Conservation (phyloP, 1,140 invertebrate species). For the Condylostylus longicornis region DNA sequence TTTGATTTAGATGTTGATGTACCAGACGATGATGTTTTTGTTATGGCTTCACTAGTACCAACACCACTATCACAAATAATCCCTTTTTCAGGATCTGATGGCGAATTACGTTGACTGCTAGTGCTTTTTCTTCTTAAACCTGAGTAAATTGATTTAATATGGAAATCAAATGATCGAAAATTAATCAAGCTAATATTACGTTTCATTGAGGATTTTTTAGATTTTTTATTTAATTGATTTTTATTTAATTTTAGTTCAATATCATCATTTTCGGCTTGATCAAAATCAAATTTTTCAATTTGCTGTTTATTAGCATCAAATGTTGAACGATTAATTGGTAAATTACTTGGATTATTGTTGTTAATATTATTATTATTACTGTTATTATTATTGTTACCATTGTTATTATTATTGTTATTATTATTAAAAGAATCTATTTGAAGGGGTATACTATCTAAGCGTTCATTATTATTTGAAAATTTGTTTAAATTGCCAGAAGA, state of each 20-base stretch:
- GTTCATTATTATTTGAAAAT: slow-evolving; percentile 5
- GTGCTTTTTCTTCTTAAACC: slow-evolving; percentile 12
- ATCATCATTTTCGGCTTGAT: background rate
- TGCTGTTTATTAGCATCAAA: background rate
- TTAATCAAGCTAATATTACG: slow-evolving; percentile 19
- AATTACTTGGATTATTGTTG: slow-evolving; percentile 1
- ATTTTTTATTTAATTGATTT: background rate
- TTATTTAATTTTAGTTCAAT: background rate
- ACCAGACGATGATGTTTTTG: slow-evolving; percentile 2
- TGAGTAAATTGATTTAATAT: slow-evolving; percentile 26
- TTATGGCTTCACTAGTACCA: slow-evolving; percentile 1
- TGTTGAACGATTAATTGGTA: background rate
- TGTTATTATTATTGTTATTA: slow-evolving; percentile 12
- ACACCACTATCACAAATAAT: slow-evolving; percentile 2
- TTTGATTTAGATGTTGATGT: slow-evolving; percentile 2
- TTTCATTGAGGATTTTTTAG: slow-evolving; percentile 5
- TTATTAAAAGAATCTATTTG: slow-evolving; percentile 25
- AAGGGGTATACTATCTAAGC: slow-evolving; percentile 11
- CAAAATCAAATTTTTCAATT: background rate
- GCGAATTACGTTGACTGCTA: slow-evolving; percentile 10
- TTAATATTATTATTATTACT: slow-evolving; percentile 6
- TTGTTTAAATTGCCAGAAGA: slow-evolving; percentile 5
- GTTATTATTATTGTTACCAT: slow-evolving; percentile 6
- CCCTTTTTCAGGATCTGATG: slow-evolving; percentile 7
- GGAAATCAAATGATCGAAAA: slow-evolving; percentile 29